phyloP scores from a whole-genome alignment of 2,888 invertebrate genomes.

The Dasysyrphus tricinctus region DNA sequence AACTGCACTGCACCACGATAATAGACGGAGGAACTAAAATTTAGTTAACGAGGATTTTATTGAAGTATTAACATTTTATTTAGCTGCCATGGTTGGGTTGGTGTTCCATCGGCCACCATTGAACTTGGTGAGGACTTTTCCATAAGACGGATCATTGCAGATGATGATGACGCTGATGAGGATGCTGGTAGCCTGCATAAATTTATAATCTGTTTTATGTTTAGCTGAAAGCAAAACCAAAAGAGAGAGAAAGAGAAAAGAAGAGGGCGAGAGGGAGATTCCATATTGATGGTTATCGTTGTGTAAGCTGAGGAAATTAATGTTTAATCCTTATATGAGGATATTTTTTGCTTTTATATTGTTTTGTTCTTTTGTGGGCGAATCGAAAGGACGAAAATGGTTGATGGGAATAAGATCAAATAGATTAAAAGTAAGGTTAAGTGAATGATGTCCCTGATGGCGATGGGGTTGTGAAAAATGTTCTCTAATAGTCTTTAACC shows the following conservation, averaged over 20 bases:
- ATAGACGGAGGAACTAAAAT: constrained; percentile 49
- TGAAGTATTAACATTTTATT: constrained; percentile 72
- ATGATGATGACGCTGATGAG: constrained; percentile 42
- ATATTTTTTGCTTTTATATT: constrained; percentile 45
- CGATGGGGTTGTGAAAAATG: constrained; percentile 10
- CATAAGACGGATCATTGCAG: constrained; percentile 59
- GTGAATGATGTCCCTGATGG: constrained; percentile 1
- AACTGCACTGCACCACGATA: constrained; percentile 20
- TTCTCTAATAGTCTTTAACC: constrained; percentile 29
- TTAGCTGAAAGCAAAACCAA: background rate
- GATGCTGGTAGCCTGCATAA: constrained; percentile 55
- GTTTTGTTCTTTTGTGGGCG: constrained; percentile 41
- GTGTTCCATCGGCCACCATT: constrained; percentile 21
- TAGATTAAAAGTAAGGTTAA: constrained; percentile 42
- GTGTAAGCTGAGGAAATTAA: constrained; percentile 66
- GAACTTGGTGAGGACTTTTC: constrained; percentile 32
- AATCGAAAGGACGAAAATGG: constrained; percentile 12
- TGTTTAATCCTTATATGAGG: constrained; percentile 66
- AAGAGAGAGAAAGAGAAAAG: background rate
- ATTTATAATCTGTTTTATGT: constrained; percentile 48
- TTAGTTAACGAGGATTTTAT: constrained; percentile 72
- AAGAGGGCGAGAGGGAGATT: constrained; percentile 8
- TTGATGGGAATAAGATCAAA: constrained; percentile 44
- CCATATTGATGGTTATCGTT: constrained; percentile 70
- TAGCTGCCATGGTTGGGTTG: constrained; percentile 42